Conservation (phyloP, 2,888 invertebrate species). For the Prosopocoilus inquinatus region DNA sequence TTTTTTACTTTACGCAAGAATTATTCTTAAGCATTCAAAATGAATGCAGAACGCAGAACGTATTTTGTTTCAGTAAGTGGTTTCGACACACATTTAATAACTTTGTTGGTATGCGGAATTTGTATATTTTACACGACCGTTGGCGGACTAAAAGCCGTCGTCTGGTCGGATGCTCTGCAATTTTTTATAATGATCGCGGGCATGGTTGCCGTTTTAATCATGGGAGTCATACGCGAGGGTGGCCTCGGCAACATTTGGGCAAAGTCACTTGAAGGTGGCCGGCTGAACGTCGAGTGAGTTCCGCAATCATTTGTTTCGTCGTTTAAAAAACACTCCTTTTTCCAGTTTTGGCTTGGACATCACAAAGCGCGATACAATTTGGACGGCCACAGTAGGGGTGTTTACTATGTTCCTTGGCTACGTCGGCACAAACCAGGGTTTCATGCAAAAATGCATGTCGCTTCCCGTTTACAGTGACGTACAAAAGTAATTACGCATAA, state of each 20-base stretch:
- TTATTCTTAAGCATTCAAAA: too few relatives aligned
- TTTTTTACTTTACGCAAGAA: too few relatives aligned
- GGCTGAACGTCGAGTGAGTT: slow-evolving; percentile 52
- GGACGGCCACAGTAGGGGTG: slow-evolving; percentile 58
- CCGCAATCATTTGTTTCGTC: neutral
- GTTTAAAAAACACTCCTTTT: slow-evolving; percentile 17
- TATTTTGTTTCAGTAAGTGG: slow-evolving; percentile 60
- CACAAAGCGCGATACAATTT: slow-evolving; percentile 60
- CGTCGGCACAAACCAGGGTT: slow-evolving; percentile 57
- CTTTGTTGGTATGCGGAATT: slow-evolving; percentile 65
- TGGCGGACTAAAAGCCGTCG: slow-evolving; percentile 66
- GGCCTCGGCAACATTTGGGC: slow-evolving; percentile 60
- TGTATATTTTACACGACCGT: slow-evolving; percentile 77
- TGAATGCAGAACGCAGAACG: too few relatives aligned
- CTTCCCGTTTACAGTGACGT: slow-evolving; percentile 59
- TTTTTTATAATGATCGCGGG: slow-evolving; percentile 58
- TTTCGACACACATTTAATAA: slow-evolving; percentile 62
- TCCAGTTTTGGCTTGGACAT: slow-evolving; percentile 60
- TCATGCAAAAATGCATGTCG: slow-evolving; percentile 61
- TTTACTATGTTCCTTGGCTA: slow-evolving; percentile 55
- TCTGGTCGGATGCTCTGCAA: slow-evolving; percentile 63
- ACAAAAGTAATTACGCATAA: slow-evolving; percentile 44
- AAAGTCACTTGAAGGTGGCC: slow-evolving; percentile 55
- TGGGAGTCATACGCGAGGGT: slow-evolving; percentile 57
- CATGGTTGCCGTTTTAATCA: slow-evolving; percentile 55